Conservation (phyloP, 1,140 invertebrate genomes). For the Achroia grisella region DNA sequence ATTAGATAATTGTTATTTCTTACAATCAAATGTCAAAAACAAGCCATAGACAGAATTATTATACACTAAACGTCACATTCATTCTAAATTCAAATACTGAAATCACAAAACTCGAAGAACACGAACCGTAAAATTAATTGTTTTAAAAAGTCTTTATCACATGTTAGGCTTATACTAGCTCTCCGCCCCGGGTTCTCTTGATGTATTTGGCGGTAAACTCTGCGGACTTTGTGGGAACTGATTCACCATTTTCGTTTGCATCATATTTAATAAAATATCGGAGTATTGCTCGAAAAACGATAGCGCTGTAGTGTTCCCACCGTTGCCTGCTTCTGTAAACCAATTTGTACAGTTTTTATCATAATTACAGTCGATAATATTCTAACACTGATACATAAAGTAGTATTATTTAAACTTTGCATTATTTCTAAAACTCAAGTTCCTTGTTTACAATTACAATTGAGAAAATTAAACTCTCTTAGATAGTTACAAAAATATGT, state of each 20-base stretch:
- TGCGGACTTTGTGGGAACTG: conserved; percentile 53
- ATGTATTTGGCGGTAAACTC: conserved; percentile 39
- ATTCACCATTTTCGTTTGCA: conserved; percentile 64
- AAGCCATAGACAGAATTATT: too few species aligned
- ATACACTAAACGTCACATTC: too few species aligned
- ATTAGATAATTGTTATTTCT: too few species aligned
- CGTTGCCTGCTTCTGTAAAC: conserved; percentile 34
- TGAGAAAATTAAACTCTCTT: too few species aligned
- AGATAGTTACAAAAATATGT: too few species aligned
- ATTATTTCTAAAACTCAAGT: too few species aligned
- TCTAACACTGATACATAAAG: too few species aligned
- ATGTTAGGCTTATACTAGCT: conserved; percentile 34
- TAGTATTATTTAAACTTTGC: too few species aligned
- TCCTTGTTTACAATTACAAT: too few species aligned
- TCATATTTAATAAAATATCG: conserved; percentile 66
- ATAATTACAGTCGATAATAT: not conserved
- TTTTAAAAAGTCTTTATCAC: not conserved
- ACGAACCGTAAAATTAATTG: not conserved
- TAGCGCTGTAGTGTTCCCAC: conserved; percentile 48
- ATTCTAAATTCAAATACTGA: too few species aligned
- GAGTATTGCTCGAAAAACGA: conserved; percentile 67
- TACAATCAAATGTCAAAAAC: too few species aligned
- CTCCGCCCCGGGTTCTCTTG: conserved; percentile 26
- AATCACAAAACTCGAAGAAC: too few species aligned
- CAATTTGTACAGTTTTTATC: not conserved